Evolutionary conservation across 2,113 vertebrate genomes (phyloP).

Genomic region (Dermatemys mawii): DNA sequence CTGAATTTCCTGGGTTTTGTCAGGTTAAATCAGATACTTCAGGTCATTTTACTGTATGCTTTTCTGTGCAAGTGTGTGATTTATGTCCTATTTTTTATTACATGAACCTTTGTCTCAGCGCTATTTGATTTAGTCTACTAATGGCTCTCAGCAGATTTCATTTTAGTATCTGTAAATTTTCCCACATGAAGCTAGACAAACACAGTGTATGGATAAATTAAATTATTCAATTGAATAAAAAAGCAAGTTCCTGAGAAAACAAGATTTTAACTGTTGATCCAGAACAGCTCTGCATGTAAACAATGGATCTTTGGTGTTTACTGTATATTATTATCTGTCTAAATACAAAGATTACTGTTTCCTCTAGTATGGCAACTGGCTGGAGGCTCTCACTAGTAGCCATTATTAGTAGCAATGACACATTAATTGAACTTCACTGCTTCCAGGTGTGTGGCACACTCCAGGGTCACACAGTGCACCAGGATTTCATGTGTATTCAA

Average conservation of each 20-base stretch:
- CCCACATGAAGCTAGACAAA: neutral
- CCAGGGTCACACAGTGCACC: slow-evolving; percentile 73
- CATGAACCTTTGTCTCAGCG: slow-evolving; percentile 32
- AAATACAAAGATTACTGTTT: slow-evolving; percentile 57
- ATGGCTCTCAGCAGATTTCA: slow-evolving; percentile 45
- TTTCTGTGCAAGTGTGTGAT: neutral
- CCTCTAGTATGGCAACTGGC: slow-evolving; percentile 48
- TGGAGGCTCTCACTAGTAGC: slow-evolving; percentile 79
- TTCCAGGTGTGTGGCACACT: slow-evolving; percentile 86
- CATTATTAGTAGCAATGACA: slow-evolving; percentile 78
- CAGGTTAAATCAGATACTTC: slow-evolving; percentile 57
- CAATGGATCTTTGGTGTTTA: slow-evolving; percentile 55
- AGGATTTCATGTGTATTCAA: slow-evolving; percentile 76
- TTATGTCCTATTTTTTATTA: slow-evolving; percentile 40
- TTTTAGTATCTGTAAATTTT: slow-evolving; percentile 66
- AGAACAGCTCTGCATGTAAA: slow-evolving; percentile 28
- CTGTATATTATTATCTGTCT: slow-evolving; percentile 32
- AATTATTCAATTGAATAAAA: neutral
- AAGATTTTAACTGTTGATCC: slow-evolving; percentile 34
- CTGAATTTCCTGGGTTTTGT: slow-evolving; percentile 23
- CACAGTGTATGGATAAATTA: neutral
- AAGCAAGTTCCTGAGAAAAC: neutral
- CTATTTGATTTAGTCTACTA: slow-evolving; percentile 40
- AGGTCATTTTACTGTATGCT: neutral
- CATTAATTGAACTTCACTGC: slow-evolving; percentile 82